Evolutionary conservation across 2,888 invertebrate species (phyloP).

Genomic region (Synanthedon formicaeformis): DNA sequence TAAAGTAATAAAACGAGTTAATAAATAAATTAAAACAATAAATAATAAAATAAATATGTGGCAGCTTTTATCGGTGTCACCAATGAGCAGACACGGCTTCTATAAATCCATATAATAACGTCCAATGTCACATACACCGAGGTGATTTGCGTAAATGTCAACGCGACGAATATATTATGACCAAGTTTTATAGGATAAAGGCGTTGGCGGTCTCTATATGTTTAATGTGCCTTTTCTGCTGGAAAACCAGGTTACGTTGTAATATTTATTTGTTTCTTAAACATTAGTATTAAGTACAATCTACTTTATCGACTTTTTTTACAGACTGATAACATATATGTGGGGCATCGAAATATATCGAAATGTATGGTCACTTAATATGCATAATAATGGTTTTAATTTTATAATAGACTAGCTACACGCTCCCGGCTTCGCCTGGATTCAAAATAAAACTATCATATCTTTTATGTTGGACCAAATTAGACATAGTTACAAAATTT

Average conservation of each 20-base stretch:
- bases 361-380: too few species aligned
- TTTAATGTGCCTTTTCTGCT: constrained; percentile 13
- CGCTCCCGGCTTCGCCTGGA: too few species aligned
- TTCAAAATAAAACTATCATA: too few species aligned
- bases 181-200: constrained; percentile 17
- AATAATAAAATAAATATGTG: too few species aligned
- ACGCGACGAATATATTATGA: constrained; percentile 11
- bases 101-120: constrained; percentile 16
- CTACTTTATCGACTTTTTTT: too few species aligned
- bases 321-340: too few species aligned
- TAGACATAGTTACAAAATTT: too few species aligned
- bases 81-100: background rate
- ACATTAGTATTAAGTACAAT: too few species aligned
- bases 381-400: too few species aligned
- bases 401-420: too few species aligned
- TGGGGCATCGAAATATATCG: too few species aligned
- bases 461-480: too few species aligned
- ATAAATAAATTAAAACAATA: background rate
- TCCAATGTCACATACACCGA: constrained; percentile 15
- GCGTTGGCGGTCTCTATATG: constrained; percentile 13
- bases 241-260: background rate
- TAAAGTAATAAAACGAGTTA: background rate
- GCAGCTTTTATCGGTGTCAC: background rate
- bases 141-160: constrained; percentile 13
- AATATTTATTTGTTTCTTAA: background rate